Evolutionary conservation across 2,888 invertebrate species (phyloP), one percentile per base, ranked within the genome.

Genomic region (Timema podura): DNA sequence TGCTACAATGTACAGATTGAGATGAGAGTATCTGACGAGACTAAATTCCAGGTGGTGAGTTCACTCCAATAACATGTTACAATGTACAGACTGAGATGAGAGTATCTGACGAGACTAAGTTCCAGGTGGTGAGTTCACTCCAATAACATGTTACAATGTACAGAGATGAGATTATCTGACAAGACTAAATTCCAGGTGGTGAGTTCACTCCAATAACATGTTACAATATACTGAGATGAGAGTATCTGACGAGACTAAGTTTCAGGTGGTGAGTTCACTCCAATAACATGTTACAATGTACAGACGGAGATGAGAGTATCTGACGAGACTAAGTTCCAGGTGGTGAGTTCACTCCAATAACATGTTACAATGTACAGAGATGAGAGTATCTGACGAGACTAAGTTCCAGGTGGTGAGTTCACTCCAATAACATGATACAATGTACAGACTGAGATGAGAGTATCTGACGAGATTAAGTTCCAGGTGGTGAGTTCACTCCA

Each of bases 101-200:
- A 76, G 88, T 98, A 64, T 93, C 96, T 0, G 97, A 98, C 81
- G 95, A 97, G 81, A 90, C 95, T 64, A 98, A 98, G 82, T 98
- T 98, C 83, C 92, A 95, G 87, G 94, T 98, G 85, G 96, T 96
- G 84, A 84, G 88, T 84, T 15, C 15, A 30, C 30, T 30, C 30
- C 30, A 30, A 30, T 30, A 30, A 30, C 30, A 30, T 30, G 30
- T 30, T 30, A 30, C 30, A 1, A 30, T 30, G 30, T 1, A 90
- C 92, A 67, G 94, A 95, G 79, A 91, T 91, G 77, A 88, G 95
- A 76, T 88, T 98, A 64, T 93, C 96, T 0, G 97, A 98, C 81
- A 95, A 97, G 81, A 90, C 95, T 64, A 98, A 98, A 82, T 98
- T 98, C 83, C 92, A 95, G 87, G 94, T 98, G 85, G 96, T 96